These are phyloP conservation scores for Gopherus evgoodei DNA, from an alignment of 2,113 vertebrate genomes.

Conservation along the genomic window DNA sequence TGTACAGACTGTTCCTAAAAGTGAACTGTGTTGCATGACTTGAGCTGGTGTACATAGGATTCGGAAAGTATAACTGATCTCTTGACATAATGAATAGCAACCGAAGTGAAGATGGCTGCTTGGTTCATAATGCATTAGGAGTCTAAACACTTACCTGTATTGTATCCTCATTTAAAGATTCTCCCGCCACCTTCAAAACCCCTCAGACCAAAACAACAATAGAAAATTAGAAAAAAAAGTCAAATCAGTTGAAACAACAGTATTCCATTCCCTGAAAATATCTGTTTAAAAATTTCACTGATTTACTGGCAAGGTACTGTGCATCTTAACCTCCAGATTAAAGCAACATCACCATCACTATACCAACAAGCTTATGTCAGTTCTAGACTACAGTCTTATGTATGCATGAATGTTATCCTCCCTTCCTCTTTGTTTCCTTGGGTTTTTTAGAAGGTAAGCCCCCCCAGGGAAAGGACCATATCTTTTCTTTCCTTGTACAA, in stretches of 20 bases:
- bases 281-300: not conserved
- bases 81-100: not conserved
- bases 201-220: not conserved
- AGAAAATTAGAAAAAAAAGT: not conserved
- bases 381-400: slow-evolving; percentile 28
- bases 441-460: slow-evolving; percentile 50
- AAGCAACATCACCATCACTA: not conserved
- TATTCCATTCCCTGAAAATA: not conserved
- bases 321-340: slow-evolving; percentile 8
- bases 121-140: not conserved
- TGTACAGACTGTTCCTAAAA: not conserved
- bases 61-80: not conserved
- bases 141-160: not conserved
- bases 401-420: slow-evolving; percentile 55
- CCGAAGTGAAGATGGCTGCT: not conserved
- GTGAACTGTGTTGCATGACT: not conserved
- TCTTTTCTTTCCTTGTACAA: slow-evolving; percentile 25
- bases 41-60: not conserved
- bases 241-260: not conserved
- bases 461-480: slow-evolving; percentile 54
- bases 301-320: not conserved
- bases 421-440: slow-evolving; percentile 29
- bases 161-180: not conserved
- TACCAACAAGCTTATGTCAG: not conserved
- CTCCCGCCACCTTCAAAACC: not conserved